phyloP scores from a whole-genome alignment of 2,888 invertebrate species.

The Gandaritis pyraliata region DNA sequence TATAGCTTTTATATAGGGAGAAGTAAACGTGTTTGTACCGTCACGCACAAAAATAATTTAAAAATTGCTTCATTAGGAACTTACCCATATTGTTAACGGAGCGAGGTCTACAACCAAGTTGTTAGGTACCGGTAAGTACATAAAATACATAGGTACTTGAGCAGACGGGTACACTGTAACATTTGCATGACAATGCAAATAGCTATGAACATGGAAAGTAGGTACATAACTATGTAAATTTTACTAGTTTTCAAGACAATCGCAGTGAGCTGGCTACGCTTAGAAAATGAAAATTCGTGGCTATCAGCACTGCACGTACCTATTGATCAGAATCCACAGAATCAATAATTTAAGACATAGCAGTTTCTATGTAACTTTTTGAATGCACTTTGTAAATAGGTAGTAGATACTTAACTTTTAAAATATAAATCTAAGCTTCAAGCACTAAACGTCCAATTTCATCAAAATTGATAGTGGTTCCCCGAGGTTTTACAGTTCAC shows the following conservation, averaged over 20 bases:
- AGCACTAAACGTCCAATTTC: slow-evolving; percentile 14
- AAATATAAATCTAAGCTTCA: neutral
- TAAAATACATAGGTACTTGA: slow-evolving; percentile 7
- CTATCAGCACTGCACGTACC: neutral
- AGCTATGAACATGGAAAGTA: slow-evolving; percentile 15
- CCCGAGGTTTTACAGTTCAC: slow-evolving; percentile 28
- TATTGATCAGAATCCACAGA: no score
- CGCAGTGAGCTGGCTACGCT: slow-evolving; percentile 2
- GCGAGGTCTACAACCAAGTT: neutral
- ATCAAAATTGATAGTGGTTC: slow-evolving; percentile 20
- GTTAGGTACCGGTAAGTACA: neutral
- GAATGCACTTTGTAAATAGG: no score
- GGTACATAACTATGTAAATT: slow-evolving; percentile 21
- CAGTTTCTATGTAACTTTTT: no score
- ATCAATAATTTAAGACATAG: no score
- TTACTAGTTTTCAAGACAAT: slow-evolving; percentile 19
- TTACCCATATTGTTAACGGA: neutral
- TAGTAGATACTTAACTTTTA: neutral
- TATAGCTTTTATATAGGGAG: no score
- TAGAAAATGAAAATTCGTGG: slow-evolving; percentile 4
- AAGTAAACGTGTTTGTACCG: no score
- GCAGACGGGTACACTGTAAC: slow-evolving; percentile 7
- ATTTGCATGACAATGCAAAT: slow-evolving; percentile 22
- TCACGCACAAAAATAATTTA: no score
- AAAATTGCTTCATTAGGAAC: no score